A percentile compares a stretch with the other conserved stretches of the same genome.
Evolutionary conservation across 2,888 invertebrate species (phyloP).

Genomic region (Orthosia incerta): DNA sequence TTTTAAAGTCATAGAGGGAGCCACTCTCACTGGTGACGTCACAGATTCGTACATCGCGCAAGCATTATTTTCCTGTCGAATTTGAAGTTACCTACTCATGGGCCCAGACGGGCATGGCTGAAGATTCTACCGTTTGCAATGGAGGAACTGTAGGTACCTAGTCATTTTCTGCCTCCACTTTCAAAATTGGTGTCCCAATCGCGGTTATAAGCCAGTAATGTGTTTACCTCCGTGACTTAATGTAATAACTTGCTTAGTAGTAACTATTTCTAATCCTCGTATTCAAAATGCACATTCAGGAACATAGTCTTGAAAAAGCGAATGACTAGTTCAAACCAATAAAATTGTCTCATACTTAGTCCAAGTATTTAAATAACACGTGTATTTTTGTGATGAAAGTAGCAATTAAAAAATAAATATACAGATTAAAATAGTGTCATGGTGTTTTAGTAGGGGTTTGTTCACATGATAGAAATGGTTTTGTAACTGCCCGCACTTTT

Average conservation of each 20-base stretch:
- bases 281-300: constrained; percentile 25
- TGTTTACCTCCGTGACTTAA: neutral
- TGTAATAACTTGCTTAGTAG: neutral
- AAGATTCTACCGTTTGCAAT: neutral
- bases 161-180: neutral
- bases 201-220: neutral
- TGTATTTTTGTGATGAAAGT: constrained; percentile 3
- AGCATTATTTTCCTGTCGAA: neutral
- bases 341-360: constrained; percentile 33
- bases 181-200: neutral
- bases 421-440: constrained; percentile 45
- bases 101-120: neutral
- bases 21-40: neutral
- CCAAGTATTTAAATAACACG: constrained; percentile 25
- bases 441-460: constrained; percentile 10
- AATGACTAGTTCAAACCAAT: constrained; percentile 56
- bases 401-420: constrained; percentile 17
- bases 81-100: neutral
- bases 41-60: constrained; percentile 4
- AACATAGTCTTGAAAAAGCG: constrained; percentile 46
- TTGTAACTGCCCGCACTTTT: constrained; percentile 1
- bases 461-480: neutral
- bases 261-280: constrained; percentile 32
- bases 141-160: neutral
- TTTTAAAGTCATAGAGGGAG: neutral